Conservation (phyloP, 2,797 vertebrate genomes). For the Eospalax fontanierii region DNA sequence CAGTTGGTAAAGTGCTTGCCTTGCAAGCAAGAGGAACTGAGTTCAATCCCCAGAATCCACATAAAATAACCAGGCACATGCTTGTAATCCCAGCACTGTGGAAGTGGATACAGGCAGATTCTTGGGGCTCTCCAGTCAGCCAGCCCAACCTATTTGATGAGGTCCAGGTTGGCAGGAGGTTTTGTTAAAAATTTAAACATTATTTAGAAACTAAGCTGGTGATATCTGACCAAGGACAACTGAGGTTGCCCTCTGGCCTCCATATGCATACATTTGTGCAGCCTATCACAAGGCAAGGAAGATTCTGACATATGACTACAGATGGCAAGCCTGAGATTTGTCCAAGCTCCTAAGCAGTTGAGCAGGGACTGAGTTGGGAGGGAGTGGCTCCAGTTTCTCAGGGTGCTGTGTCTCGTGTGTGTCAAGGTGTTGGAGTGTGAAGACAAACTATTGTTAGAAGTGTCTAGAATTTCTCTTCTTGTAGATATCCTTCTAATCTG, state of each 20-base stretch:
- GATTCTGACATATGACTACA: neutral
- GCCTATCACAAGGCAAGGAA: no score
- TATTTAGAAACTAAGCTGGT: neutral
- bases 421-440: neutral
- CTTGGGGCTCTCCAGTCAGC: neutral
- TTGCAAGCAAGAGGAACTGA: neutral
- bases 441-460: neutral
- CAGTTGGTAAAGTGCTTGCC: neutral
- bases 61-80: neutral
- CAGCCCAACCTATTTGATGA: neutral
- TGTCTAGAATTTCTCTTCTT: neutral
- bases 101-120: neutral
- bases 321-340: no score
- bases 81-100: neutral
- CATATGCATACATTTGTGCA: neutral
- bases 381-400: rapidly evolving
- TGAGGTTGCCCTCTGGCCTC: neutral
- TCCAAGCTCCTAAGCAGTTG: neutral
- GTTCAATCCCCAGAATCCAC: neutral
- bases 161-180: neutral
- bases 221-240: neutral
- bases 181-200: neutral
- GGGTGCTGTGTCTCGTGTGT: rapidly evolving
- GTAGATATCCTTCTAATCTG: neutral
- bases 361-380: neutral